phyloP scores from a whole-genome alignment of 2,113 vertebrate genomes.

The Eptesicus fuscus region DNA sequence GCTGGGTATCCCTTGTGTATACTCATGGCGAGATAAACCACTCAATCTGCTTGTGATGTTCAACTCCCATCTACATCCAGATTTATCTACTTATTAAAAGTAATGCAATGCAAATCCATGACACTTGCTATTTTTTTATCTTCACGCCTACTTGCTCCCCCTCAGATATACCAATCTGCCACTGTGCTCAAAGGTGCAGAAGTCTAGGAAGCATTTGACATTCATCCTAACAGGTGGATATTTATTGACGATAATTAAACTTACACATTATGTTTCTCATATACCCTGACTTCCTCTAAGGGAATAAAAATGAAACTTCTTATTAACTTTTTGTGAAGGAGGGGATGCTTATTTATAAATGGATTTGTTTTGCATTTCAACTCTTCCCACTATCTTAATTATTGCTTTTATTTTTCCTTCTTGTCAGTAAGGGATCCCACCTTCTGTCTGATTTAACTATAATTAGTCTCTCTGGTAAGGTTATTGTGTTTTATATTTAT shows the following conservation, averaged over 20 bases:
- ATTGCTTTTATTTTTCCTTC: conserved; percentile 41
- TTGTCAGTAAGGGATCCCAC: conserved; percentile 47
- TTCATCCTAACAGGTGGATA: neutral
- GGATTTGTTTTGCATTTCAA: conserved; percentile 22
- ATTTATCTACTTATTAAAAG: conserved; percentile 46
- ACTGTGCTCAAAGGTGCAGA: conserved; percentile 23
- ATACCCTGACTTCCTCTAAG: neutral
- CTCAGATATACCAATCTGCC: conserved; percentile 48
- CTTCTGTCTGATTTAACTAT: conserved; percentile 53
- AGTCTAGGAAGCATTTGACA: neutral
- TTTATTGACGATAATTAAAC: conserved; percentile 2
- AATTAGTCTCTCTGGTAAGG: conserved; percentile 42
- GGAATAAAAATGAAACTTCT: conserved; percentile 24
- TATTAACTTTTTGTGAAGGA: neutral
- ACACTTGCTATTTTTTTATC: conserved; percentile 50
- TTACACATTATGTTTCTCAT: neutral
- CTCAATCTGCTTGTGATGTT: neutral
- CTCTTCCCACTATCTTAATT: conserved; percentile 19
- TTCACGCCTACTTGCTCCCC: conserved; percentile 24
- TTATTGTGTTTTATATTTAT: conserved; percentile 21
- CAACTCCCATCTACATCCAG: neutral
- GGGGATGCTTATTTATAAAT: neutral
- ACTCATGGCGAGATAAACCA: neutral
- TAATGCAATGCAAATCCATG: conserved; percentile 34
- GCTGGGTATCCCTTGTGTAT: neutral